Percentiles rank a stretch among this genome's conserved stretches.
Conservation (phyloP, 2,888 invertebrate genomes). For the Eurytoma californica region DNA sequence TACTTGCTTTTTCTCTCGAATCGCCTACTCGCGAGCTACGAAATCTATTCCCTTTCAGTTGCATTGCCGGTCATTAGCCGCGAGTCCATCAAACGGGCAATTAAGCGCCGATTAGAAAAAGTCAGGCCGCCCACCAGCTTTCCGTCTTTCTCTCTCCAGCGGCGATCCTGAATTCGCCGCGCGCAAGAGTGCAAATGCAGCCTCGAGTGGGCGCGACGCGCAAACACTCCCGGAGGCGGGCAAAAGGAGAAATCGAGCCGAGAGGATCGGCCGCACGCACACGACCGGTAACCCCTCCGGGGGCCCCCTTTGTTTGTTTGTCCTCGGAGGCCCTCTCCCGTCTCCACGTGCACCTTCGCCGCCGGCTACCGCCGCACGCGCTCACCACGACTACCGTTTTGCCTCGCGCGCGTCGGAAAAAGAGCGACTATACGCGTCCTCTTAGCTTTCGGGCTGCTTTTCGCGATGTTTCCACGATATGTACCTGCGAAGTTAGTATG, state of each 20-base stretch:
- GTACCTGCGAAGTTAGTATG: too few relatives aligned
- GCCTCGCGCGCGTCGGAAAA: too few relatives aligned
- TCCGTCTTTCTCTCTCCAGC: conserved; percentile 52
- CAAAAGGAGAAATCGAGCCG: conserved; percentile 26
- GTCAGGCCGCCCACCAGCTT: conserved; percentile 22
- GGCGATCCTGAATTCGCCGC: conserved; percentile 13
- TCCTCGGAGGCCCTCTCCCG: conserved; percentile 17
- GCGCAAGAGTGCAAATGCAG: conserved; percentile 1
- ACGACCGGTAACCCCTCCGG: conserved; percentile 36
- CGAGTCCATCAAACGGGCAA: conserved; percentile 12
- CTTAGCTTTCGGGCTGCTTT: too few relatives aligned
- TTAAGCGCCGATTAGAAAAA: conserved; percentile 31
- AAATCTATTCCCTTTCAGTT: background rate
- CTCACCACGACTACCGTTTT: too few relatives aligned
- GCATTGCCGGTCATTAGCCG: conserved; percentile 12
- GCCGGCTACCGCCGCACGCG: too few relatives aligned
- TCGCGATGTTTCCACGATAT: too few relatives aligned
- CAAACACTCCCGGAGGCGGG: background rate
- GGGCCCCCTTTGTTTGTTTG: conserved; percentile 37
- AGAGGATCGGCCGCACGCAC: conserved; percentile 8
- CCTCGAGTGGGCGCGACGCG: conserved; percentile 22
- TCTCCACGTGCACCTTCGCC: background rate
- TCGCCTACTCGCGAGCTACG: background rate
- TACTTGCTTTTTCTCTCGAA: too few relatives aligned
- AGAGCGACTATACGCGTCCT: too few relatives aligned